Evolutionary conservation across 2,797 vertebrate genomes (phyloP).

Genomic region (Malurus leucopterus): DNA sequence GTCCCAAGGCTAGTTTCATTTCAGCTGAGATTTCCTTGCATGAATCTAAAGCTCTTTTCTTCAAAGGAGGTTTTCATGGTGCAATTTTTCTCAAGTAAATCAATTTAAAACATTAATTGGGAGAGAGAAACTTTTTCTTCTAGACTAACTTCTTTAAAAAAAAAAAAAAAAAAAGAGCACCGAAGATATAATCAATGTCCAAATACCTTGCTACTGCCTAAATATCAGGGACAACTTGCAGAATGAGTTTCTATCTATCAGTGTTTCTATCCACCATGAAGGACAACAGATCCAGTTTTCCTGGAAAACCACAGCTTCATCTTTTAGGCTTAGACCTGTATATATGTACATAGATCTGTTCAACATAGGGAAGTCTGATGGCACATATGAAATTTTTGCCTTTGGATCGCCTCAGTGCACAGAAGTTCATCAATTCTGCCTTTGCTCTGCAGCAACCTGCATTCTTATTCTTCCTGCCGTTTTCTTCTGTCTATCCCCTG

Average conservation of each 20-base stretch:
- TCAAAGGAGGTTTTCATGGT: slow-evolving; percentile 58
- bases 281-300: background rate
- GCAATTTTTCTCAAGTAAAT: slow-evolving; percentile 56
- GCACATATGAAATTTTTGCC: background rate
- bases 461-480: background rate
- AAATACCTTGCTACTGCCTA: slow-evolving; percentile 57
- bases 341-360: background rate
- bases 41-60: slow-evolving; percentile 27
- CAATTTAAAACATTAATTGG: slow-evolving; percentile 63
- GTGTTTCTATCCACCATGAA: background rate
- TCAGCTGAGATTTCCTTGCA: slow-evolving; percentile 38
- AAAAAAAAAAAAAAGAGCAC: background rate
- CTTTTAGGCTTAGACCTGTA: background rate
- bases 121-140: slow-evolving; percentile 41
- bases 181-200: slow-evolving; percentile 13
- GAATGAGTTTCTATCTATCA: too few species aligned
- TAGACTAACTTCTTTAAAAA: background rate
- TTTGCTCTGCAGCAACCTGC: background rate
- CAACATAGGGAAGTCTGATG: background rate
- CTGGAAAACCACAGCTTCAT: background rate
- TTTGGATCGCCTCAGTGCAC: background rate
- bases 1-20: slow-evolving; percentile 54
- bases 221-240: slow-evolving; percentile 56
- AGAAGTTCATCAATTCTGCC: background rate
- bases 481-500: background rate